These are phyloP conservation scores for Amazona guildingii DNA, from an alignment of 2,113 vertebrate genomes.

Conservation along the genomic window DNA sequence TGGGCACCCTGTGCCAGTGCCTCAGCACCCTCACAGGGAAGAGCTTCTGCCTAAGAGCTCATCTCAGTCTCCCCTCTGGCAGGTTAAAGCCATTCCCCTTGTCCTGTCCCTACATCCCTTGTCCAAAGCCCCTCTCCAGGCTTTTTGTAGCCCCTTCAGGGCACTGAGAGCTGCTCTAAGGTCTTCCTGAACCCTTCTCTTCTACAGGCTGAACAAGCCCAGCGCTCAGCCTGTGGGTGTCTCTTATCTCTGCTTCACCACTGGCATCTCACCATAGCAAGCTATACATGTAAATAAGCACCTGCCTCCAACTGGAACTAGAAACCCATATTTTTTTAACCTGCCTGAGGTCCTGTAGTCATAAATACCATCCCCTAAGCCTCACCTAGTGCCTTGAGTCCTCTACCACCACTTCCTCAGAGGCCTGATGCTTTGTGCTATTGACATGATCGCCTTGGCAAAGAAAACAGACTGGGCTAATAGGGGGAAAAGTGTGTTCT, in stretches of 20 bases:
- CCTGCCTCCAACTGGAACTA: not conserved
- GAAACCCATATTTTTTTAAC: not conserved
- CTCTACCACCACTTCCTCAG: not conserved
- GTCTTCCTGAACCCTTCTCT: not conserved
- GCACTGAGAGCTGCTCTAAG: not conserved
- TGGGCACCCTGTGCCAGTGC: too few relatives aligned
- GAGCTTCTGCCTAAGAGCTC: too few relatives aligned
- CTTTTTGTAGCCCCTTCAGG: not conserved
- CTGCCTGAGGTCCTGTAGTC: not conserved
- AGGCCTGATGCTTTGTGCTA: not conserved
- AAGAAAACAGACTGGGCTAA: not conserved
- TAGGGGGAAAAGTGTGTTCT: accelerated
- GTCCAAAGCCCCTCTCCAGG: not conserved
- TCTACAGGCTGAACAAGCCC: not conserved
- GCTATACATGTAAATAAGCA: not conserved
- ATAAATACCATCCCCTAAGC: not conserved
- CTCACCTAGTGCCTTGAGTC: not conserved
- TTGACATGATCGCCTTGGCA: not conserved
- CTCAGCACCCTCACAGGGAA: too few relatives aligned
- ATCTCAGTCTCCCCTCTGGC: not conserved
- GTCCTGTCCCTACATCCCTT: not conserved
- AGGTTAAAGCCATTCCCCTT: not conserved
- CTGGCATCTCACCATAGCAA: not conserved
- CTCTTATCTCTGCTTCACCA: not conserved
- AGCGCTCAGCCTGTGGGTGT: not conserved